Evolutionary conservation across 2,113 vertebrate species (phyloP), one percentile per base, ranked within the genome.

Genomic region (Saiga tatarica): DNA sequence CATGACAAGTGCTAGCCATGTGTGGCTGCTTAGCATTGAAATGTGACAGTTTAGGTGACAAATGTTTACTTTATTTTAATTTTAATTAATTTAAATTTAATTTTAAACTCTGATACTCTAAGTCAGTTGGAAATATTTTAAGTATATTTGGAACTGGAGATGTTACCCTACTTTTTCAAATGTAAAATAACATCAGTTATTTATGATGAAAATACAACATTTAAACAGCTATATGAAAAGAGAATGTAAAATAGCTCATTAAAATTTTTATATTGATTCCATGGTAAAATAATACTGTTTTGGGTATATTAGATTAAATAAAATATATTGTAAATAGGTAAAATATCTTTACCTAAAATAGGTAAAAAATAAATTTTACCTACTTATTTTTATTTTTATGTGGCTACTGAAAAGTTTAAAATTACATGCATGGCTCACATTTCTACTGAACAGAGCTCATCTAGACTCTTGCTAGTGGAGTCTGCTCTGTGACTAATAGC

Each of bases 41-140:
- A 59, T 42, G 39, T 59, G 17, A 14, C 23, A 55, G 36, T 7
- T 64, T 67, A 76, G 6, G 10, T 5, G 82, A 0, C 3, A 90
- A 5, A 47, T 47, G 94, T 50, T 89, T 26, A 87, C 26, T 42
- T 67, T 67, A 13, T 39, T 91, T 60, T 87, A 2, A 62, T 36
- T 96, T 94, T 16, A 91, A 30, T 78, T 52, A 88, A 45, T 78
- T 82, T 62, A 87, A 21, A 53, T 89, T 39, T 81, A 53, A 81
- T 57, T 53, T 78, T 57, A 88, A 91, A 81, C 82, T 17, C 7
- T 52, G 21, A 52, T 47, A 13, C 26, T 79, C 30, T 17, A 25
- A 28, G 8, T 52, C 21, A 94, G 1, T 71, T 23, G 15, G 67
- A 57, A 94, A 53, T 8, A 30, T 30, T 33, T 88, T 33, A 62